Conservation (phyloP, 2,797 vertebrate genomes). For the Anguilla pacifica region DNA sequence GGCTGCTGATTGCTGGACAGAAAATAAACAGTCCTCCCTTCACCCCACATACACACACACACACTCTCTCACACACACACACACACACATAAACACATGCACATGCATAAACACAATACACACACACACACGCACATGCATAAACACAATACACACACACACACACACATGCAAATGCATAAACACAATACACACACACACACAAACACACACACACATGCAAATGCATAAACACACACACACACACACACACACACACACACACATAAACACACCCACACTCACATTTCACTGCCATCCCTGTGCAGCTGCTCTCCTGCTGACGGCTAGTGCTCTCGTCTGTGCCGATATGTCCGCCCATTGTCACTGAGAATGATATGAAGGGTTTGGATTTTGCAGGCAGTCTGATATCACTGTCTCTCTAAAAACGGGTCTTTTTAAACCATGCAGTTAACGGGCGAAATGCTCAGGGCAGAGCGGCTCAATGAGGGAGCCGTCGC, state of each 20-base stretch:
- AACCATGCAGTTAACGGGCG: not conserved
- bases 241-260: no score
- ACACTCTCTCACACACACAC: not conserved
- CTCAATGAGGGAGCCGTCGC: not conserved
- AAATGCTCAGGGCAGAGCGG: not conserved
- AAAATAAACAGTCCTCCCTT: not conserved
- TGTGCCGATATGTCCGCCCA: not conserved
- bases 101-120: not conserved
- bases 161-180: no score
- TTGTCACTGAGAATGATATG: not conserved
- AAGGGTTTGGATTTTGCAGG: not conserved
- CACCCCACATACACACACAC: not conserved
- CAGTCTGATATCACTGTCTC: not conserved
- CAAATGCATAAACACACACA: no score
- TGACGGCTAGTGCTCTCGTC: not conserved
- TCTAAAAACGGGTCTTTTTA: not conserved
- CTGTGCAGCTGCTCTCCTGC: not conserved
- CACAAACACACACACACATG: no score
- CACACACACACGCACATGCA: no score
- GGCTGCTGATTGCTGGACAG: not conserved
- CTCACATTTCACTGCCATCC: not conserved
- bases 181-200: no score
- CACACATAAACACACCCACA: no score
- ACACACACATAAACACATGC: not conserved
- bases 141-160: no score